These are phyloP conservation scores for Dissostichus mawsoni DNA, from an alignment of 2,113 vertebrate species.

Conservation along the genomic window DNA sequence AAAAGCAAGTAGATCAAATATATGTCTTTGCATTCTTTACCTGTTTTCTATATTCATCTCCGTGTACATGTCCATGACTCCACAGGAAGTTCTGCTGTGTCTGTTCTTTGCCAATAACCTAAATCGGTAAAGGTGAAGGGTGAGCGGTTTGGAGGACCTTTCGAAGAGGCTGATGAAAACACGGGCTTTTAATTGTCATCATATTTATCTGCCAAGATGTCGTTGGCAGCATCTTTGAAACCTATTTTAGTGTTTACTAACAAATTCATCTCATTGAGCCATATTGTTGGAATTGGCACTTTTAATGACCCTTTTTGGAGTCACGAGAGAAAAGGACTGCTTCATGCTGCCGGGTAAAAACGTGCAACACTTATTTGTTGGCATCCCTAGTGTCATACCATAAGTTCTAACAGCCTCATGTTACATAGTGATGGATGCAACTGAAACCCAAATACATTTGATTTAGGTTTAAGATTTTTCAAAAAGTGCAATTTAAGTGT, in stretches of 20 bases:
- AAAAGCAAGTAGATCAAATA: constrained; percentile 7
- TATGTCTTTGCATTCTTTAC: constrained; percentile 16
- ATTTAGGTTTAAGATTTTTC: too few relatives aligned
- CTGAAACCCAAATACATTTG: too few relatives aligned
- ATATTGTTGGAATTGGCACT: constrained; percentile 8
- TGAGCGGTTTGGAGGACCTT: constrained; percentile 15
- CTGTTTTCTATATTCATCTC: not conserved
- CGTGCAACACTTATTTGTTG: not conserved
- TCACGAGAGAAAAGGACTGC: not conserved
- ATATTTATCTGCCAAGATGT: constrained; percentile 44
- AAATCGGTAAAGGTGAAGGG: constrained; percentile 43
- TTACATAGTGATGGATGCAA: not conserved
- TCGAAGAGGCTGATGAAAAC: constrained; percentile 15
- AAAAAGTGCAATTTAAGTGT: not conserved
- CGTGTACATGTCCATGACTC: constrained; percentile 11
- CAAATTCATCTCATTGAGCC: constrained; percentile 37
- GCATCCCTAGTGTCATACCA: not conserved
- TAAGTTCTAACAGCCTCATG: not conserved
- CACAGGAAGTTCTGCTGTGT: constrained; percentile 7
- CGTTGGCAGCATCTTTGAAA: constrained; percentile 37
- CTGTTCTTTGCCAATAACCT: constrained; percentile 12
- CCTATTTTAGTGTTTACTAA: constrained; percentile 30
- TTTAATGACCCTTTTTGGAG: constrained; percentile 8
- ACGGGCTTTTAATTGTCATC: constrained; percentile 29
- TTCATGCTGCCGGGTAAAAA: not conserved